Percentiles rank a stretch among this genome's conserved stretches.
phyloP scores from a whole-genome alignment of 1,140 invertebrate genomes.

The Scylla paramamosain region DNA sequence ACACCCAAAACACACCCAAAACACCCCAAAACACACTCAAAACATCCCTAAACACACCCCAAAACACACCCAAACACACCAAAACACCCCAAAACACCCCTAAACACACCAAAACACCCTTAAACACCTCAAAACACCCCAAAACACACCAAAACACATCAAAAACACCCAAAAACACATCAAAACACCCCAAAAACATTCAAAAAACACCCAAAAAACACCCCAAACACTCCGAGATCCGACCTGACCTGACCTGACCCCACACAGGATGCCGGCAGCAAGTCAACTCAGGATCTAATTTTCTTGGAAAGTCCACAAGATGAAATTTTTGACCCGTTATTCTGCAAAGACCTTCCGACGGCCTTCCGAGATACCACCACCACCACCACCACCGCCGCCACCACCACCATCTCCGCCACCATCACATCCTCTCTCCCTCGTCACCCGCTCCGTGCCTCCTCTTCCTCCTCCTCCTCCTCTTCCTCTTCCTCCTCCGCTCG shows the following conservation, averaged over 20 bases:
- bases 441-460: not conserved
- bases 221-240: too few relatives aligned
- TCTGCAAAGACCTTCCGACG: slow-evolving; percentile 55
- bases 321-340: slow-evolving; percentile 67
- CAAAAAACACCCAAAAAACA: not conserved
- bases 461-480: not conserved
- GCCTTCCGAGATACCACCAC: slow-evolving; percentile 34
- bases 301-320: slow-evolving; percentile 70
- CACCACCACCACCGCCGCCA: not conserved
- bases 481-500: not conserved
- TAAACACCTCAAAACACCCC: not conserved
- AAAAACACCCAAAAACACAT: not conserved
- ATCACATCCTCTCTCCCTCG: not conserved
- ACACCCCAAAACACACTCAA: not conserved
- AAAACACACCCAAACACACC: not conserved
- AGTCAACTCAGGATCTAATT: slow-evolving; percentile 57
- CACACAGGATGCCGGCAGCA: slow-evolving; percentile 53
- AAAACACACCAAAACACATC: not conserved
- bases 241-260: not conserved
- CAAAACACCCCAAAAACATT: not conserved
- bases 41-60: too few relatives aligned
- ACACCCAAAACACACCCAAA: not conserved
- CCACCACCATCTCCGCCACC: not conserved
- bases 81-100: not conserved
- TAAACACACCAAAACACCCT: not conserved